These are phyloP conservation scores for Mormyrus hasselquistii DNA, from an alignment of 2,797 vertebrate genomes.

Conservation along the genomic window DNA sequence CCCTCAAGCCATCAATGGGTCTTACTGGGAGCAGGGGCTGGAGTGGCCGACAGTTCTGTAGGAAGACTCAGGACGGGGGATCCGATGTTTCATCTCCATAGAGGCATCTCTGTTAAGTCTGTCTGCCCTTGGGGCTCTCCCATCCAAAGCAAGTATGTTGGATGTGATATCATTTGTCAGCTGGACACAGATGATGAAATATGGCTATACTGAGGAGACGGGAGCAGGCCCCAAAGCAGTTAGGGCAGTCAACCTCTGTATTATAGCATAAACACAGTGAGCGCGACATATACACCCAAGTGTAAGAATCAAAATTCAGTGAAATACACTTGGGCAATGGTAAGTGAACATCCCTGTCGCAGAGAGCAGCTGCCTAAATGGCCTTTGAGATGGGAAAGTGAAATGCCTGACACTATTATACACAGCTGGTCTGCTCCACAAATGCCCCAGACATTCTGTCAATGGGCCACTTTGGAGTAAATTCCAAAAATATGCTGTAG, in stretches of 20 bases:
- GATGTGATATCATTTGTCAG: constrained; percentile 1
- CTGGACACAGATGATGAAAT: constrained; percentile 1
- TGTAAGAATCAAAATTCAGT: constrained; percentile 5
- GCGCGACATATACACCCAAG: not conserved
- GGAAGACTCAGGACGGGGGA: too few species aligned
- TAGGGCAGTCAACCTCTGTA: not conserved
- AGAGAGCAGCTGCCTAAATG: not conserved
- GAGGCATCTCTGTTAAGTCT: not conserved
- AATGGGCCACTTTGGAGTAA: not conserved
- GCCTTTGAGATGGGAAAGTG: not conserved
- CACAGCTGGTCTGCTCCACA: not conserved
- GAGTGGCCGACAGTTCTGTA: not conserved
- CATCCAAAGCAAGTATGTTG: not conserved
- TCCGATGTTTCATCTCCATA: not conserved
- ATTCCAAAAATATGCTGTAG: not conserved
- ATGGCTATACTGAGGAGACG: not conserved
- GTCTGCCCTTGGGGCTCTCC: not conserved
- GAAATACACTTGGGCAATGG: constrained; percentile 5
- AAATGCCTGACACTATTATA: not conserved
- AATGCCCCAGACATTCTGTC: not conserved
- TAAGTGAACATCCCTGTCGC: not conserved
- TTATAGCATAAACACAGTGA: not conserved
- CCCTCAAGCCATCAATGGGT: not conserved
- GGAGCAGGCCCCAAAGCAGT: not conserved
- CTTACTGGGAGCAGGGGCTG: not conserved